phyloP scores from a whole-genome alignment of 2,797 vertebrate genomes.

The Darevskia mixta region DNA sequence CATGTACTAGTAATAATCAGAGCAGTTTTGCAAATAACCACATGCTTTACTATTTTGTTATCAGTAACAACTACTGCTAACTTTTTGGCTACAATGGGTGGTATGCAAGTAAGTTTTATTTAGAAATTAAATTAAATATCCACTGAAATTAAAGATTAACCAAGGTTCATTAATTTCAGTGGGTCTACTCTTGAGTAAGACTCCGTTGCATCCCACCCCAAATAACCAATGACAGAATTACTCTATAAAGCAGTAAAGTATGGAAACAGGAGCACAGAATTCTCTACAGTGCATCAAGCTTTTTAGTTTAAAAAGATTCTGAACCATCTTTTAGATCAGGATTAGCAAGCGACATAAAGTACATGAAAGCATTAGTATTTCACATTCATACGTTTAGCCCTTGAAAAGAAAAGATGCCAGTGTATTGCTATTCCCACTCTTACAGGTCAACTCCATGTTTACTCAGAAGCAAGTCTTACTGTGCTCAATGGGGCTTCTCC shows the following conservation, averaged over 20 bases:
- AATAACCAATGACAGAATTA: background rate
- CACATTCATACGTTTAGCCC: conserved; percentile 7
- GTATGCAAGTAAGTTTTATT: too few species aligned
- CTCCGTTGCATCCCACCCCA: too few species aligned
- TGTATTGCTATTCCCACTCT: background rate
- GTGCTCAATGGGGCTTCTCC: background rate
- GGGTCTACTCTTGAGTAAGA: too few species aligned
- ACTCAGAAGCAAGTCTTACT: background rate
- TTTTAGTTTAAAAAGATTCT: background rate
- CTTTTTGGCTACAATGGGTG: too few species aligned
- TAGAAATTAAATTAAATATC: too few species aligned
- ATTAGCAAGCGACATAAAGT: background rate
- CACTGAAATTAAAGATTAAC: too few species aligned
- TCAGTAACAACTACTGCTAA: background rate
- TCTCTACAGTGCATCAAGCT: background rate
- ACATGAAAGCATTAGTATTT: background rate
- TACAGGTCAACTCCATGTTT: background rate
- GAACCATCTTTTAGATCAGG: background rate
- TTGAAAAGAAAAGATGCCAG: background rate
- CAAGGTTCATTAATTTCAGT: too few species aligned
- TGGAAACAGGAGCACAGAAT: background rate
- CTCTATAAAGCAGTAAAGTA: background rate
- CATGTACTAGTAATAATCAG: background rate
- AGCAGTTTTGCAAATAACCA: background rate
- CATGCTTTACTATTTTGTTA: conserved; percentile 6